Base-by-base conservation (phyloP, 2,797 vertebrate species). In the Chiroxiphia lanceolata region DNA sequence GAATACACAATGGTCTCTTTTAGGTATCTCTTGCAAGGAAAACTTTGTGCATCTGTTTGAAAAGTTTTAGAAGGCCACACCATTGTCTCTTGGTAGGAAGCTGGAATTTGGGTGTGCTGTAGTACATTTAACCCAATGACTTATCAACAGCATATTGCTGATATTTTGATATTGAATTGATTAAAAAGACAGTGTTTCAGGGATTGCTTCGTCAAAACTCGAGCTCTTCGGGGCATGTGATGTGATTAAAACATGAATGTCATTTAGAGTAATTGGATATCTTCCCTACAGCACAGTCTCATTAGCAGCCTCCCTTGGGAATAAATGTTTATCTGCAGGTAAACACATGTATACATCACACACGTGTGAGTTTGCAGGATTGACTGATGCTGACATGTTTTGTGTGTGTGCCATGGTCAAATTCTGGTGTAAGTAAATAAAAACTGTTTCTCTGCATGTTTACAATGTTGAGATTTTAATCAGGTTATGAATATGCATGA, bases 231-330 rank as follows among this genome's bases (percentile, higher is more conserved):
- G 60, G 53, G 74, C 94, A 26, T 38, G 71, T 81, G 93, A 83
- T 95, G 89, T 95, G 94, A 97, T 95, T 96, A 91, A 95, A 95
- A 84, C 84, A 77, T 68, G 94, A 95, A 91, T 94, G 92, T 84
- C 60, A 47, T 83, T 92, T 26, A 51, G 71, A 84, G 79, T 96
- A 96, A 95, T 81, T 89, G 78, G 88, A 50, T 77, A 23, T 72
- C 69, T 83, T 76, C 63, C 92, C 83, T 69, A 29, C 89, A 87
- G 83, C 76, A 93, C 53, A n/a, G 64, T 60, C 79, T 96, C 90
- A 82, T 95, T 95, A 97, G 86, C 68, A 70, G 47, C 59, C 60
- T 94, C 78, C 57, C 64, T 64, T 34, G 78, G 79, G 94, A 59
- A 47, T 74, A 70, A 83, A 87, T 84, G 36, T 94, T 93, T 87